Evolutionary conservation across 2,888 invertebrate species (phyloP).

Genomic region (Choristoneura rosaceana): DNA sequence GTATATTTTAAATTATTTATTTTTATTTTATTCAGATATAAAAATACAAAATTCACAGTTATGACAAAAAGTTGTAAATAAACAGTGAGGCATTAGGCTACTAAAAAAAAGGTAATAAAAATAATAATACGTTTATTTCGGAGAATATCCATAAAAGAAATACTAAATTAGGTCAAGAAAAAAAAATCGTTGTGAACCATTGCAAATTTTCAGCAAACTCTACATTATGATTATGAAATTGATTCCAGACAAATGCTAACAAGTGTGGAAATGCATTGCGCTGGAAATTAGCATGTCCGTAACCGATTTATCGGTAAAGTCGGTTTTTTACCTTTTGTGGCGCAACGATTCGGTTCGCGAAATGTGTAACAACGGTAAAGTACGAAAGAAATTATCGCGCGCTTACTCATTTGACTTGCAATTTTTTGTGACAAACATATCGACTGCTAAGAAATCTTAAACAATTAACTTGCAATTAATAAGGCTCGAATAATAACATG

Average conservation of each 20-base stretch:
- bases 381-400: slow-evolving; percentile 64
- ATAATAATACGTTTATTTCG: no score
- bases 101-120: no score
- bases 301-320: slow-evolving; percentile 65
- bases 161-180: no score
- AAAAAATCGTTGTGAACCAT: neutral
- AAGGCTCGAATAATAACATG: neutral
- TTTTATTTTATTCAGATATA: no score
- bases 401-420: neutral
- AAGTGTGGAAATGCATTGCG: slow-evolving; percentile 61
- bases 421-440: neutral
- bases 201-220: slow-evolving; percentile 4
- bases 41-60: no score
- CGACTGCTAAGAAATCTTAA: neutral
- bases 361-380: slow-evolving; percentile 79
- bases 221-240: slow-evolving; percentile 52
- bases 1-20: no score
- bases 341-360: slow-evolving; percentile 78
- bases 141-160: no score
- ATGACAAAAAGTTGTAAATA: no score
- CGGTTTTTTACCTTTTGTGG: slow-evolving; percentile 67
- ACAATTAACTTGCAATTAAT: neutral
- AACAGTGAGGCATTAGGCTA: no score
- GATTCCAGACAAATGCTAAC: slow-evolving; percentile 51
- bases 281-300: slow-evolving; percentile 76